Base-by-base conservation (phyloP, 2,888 invertebrate genomes). In the Drosophila kuntzei region DNA sequence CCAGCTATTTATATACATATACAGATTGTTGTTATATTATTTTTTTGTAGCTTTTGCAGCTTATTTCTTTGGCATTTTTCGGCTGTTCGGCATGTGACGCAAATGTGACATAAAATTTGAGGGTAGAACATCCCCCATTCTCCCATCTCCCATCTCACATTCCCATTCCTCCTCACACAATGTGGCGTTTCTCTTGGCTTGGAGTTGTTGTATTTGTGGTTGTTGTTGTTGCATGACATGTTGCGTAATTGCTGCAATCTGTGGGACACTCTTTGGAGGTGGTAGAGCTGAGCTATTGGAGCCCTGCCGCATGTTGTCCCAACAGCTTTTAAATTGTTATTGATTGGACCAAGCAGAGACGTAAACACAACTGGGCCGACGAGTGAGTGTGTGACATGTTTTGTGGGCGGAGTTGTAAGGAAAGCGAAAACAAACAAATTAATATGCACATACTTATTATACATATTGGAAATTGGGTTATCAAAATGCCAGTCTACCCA, bases 271-370 rank as follows among this genome's bases (percentile, higher is more conserved):
- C 62, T 44, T 63, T 37, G 65, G 59, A 79, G 80, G 67, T 69
- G 68, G 64, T 57, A 50, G 43, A 43, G 57, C 67, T 53, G 18
- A 57, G 62, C 58, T 53, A 77, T 76, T 68, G 75, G 61, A 55
- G 64, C 53, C 60, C 60, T 66, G 77, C 59, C 88, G 82, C 88
- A 83, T 83, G 88, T 75, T 84, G 88, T 88, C 71, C 67, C 66
- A 88, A 88, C 87, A 86, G 83, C 88, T 84, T 84, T 88, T 84
- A 88, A 84, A 84, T 88, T 86, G 80, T 80, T 88, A 84, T 84
- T 84, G 83, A 84, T 84, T 84, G 88, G 77, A 70, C 71, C 65
- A 62, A 50, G 12, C 41, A n/a, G 20, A 41, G 41, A n/a, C 16
- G 18, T 11, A 71, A 51, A 46, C 55, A 41, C 34, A 49, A 43